Conservation (phyloP, 2,797 vertebrate genomes). For the Phrynocephalus forsythii region DNA sequence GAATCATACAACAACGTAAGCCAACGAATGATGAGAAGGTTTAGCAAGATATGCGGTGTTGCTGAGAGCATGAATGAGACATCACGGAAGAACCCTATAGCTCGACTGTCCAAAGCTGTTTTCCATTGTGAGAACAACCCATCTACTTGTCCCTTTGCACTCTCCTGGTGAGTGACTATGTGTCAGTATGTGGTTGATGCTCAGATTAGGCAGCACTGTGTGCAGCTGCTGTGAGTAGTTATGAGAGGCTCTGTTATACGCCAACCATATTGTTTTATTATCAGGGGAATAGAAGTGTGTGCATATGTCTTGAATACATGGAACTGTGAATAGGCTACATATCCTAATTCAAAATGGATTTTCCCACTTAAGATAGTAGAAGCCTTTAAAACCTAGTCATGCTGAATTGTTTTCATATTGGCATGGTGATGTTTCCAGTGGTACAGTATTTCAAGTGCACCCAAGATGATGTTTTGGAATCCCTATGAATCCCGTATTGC, state of each 20-base stretch:
- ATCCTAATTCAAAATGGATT: background rate
- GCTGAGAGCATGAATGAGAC: background rate
- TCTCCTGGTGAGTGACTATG: background rate
- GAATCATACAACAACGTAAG: background rate
- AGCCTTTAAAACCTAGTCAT: background rate
- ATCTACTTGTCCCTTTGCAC: background rate
- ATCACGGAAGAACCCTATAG: background rate
- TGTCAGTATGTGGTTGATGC: background rate
- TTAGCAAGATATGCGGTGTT: background rate
- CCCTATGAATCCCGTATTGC: too few relatives aligned
- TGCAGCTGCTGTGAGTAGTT: background rate
- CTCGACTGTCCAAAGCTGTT: background rate
- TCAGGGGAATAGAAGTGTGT: background rate
- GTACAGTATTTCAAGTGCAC: accelerated
- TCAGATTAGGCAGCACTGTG: background rate
- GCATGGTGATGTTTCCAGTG: background rate
- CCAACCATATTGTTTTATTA: background rate
- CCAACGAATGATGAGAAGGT: background rate
- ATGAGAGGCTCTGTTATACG: background rate
- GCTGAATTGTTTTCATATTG: background rate
- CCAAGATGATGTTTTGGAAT: background rate
- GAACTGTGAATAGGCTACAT: background rate
- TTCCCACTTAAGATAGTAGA: background rate
- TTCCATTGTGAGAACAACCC: background rate
- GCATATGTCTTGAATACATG: background rate